Conservation (phyloP, 2,888 invertebrate species). For the Ligdia adustata region DNA sequence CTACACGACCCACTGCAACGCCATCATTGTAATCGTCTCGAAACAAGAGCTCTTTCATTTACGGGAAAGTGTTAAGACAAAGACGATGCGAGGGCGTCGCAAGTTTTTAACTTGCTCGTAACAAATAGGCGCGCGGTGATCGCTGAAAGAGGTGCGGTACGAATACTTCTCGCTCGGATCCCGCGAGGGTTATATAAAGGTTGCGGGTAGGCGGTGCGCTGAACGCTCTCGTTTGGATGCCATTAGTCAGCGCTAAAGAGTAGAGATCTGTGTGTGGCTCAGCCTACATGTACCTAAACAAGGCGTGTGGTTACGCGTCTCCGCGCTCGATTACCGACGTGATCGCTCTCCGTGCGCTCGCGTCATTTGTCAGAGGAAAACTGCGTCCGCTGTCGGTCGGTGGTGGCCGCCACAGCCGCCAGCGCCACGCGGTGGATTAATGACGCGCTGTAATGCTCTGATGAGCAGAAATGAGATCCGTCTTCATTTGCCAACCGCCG, state of each 20-base stretch:
- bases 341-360: slow-evolving; percentile 46
- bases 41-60: slow-evolving; percentile 7
- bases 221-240: slow-evolving; percentile 16
- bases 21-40: slow-evolving; percentile 8
- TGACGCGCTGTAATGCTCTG: slow-evolving; percentile 39
- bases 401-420: slow-evolving; percentile 15
- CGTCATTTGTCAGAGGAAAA: slow-evolving; percentile 47
- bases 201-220: slow-evolving; percentile 7
- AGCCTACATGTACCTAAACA: slow-evolving; percentile 32
- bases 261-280: slow-evolving; percentile 20
- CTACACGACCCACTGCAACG: slow-evolving; percentile 1
- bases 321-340: slow-evolving; percentile 48
- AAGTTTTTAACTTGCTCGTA: slow-evolving; percentile 12
- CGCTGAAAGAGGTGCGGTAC: not conserved
- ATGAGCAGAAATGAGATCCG: slow-evolving; percentile 40
- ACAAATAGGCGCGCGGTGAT: slow-evolving; percentile 12
- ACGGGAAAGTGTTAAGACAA: slow-evolving; percentile 12
- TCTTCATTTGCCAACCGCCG: slow-evolving; percentile 38
- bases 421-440: slow-evolving; percentile 36
- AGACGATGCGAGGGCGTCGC: slow-evolving; percentile 14
- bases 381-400: slow-evolving; percentile 17
- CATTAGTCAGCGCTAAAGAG: slow-evolving; percentile 24
- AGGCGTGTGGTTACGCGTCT: slow-evolving; percentile 29
- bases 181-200: slow-evolving; percentile 15
- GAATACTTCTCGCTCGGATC: slow-evolving; percentile 1